Conservation (phyloP, 2,797 vertebrate genomes). For the Rhinogobio ventralis region DNA sequence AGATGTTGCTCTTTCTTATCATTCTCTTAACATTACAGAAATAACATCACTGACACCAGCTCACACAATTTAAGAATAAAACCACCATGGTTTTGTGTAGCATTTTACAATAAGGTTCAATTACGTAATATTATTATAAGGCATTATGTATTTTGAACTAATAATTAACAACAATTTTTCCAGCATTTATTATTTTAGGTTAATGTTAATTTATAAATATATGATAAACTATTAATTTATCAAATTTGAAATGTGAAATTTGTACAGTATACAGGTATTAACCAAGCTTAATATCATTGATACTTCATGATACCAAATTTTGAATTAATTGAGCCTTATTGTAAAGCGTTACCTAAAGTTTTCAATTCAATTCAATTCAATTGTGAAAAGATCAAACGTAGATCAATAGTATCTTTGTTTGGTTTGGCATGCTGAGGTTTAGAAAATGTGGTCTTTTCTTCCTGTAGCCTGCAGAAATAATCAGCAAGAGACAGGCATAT, state of each 20-base stretch:
- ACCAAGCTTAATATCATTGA: neutral
- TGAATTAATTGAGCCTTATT: neutral
- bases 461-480: conserved; percentile 3
- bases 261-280: neutral
- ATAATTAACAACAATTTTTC: neutral
- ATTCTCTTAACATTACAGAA: neutral
- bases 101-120: neutral
- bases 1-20: neutral
- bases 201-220: neutral
- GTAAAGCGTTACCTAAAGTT: neutral
- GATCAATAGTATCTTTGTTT: neutral
- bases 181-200: neutral
- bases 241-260: neutral
- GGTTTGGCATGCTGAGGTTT: neutral
- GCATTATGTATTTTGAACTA: too few relatives aligned
- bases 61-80: neutral
- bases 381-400: neutral
- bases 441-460: neutral
- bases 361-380: neutral
- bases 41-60: neutral
- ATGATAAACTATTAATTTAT: neutral
- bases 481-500: neutral
- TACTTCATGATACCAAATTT: neutral
- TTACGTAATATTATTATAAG: too few relatives aligned
- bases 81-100: too few relatives aligned